Evolutionary conservation across 2,797 vertebrate species (phyloP).

Genomic region (Tiaroga cobitis): DNA sequence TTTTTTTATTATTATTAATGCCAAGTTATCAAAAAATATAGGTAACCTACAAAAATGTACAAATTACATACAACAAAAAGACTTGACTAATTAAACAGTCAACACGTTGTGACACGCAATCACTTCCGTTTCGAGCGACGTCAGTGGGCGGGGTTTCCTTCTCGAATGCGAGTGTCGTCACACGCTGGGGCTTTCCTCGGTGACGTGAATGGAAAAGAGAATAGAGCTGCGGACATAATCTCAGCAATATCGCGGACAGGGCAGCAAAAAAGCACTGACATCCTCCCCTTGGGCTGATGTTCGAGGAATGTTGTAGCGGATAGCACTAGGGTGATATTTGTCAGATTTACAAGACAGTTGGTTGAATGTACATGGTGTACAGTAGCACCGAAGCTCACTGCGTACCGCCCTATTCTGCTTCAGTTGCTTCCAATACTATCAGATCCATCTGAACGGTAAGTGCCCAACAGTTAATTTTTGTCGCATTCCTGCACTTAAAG

Average conservation of each 20-base stretch:
- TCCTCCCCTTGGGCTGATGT: neutral
- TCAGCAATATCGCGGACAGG: slow-evolving; percentile 2
- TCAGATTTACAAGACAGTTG: neutral
- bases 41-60: too few relatives aligned
- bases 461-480: neutral
- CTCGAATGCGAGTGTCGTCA: slow-evolving; percentile 62
- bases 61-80: too few relatives aligned
- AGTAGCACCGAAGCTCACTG: slow-evolving; percentile 7
- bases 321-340: neutral
- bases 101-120: neutral
- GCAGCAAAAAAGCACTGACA: neutral
- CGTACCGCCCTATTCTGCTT: slow-evolving; percentile 42
- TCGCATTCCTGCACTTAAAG: neutral
- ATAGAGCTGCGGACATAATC: slow-evolving; percentile 61
- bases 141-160: slow-evolving; percentile 68
- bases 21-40: too few relatives aligned
- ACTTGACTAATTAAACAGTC: neutral
- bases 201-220: slow-evolving; percentile 70
- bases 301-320: slow-evolving; percentile 8
- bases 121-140: slow-evolving; percentile 46
- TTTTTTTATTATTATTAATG: too few relatives aligned
- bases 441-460: slow-evolving; percentile 37
- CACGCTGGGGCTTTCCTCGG: slow-evolving; percentile 76
- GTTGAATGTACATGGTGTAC: slow-evolving; percentile 5
- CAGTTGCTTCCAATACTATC: neutral